Base-by-base conservation (phyloP, 2,888 invertebrate species). In the Zelleria hepariella region DNA sequence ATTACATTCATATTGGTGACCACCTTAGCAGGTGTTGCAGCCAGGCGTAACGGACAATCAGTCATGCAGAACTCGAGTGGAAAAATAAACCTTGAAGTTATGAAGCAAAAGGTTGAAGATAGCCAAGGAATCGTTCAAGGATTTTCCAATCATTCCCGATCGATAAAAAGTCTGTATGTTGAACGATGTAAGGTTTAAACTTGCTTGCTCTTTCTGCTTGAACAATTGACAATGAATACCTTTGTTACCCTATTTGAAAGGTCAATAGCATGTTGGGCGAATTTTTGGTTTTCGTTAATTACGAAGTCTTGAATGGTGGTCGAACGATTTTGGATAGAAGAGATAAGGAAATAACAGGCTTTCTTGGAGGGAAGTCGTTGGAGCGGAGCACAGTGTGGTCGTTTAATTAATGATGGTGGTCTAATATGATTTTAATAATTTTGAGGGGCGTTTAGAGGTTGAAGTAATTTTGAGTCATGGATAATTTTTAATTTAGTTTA, bases 1-100 rank as follows among this genome's bases (percentile, higher is more conserved):
- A 87, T 87, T 85, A 84, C 83, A 74, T 78, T 85, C 77, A 74
- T 86, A 86, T 85, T 82, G 82, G 82, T 84, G 83, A 79, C 82
- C 81, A 79, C 78, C 82, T 78, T 64, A 77, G 78, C 84, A 83
- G 83, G 83, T 83, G 83, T 65, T 55, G 70, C 77, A 71, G 68
- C 79, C 73, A 73, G 74, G 73, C 82, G 75, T 77, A 77, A 82
- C 86, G 78, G 78, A 63, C 73, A 59, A 72, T 75, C 82, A 78
- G 76, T 86, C 76, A 84, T 68, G 71, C 80, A 71, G 66, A 72
- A 72, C 73, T 48, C 15, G 58, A 58, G 51, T 6, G 25, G 5
- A 61, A 66, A 55, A 60, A 25, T 51, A 20, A 5, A 66, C 67
- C 65, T 58, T 68, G 67, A 25, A 0, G 0, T 0, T 1, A 0